These are phyloP conservation scores for Mus spretus DNA, from an alignment of 2,797 vertebrate genomes.

Conservation along the genomic window DNA sequence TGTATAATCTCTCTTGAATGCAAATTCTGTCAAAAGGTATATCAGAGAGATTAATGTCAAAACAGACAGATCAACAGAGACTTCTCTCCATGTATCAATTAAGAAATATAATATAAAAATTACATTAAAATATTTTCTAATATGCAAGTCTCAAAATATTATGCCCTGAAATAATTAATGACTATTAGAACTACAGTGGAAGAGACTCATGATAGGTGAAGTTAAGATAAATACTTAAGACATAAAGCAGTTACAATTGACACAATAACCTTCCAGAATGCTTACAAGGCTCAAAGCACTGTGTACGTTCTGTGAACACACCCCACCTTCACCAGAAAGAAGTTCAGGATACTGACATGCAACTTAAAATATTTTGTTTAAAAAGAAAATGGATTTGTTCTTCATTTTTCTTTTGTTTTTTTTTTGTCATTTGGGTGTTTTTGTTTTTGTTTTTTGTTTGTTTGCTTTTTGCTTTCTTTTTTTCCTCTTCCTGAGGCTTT, in stretches of 20 bases:
- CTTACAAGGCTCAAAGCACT: background rate
- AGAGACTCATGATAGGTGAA: background rate
- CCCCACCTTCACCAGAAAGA: background rate
- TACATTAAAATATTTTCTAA: background rate
- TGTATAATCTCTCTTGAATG: background rate
- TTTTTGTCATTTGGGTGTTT: too few species aligned
- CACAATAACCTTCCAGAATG: background rate
- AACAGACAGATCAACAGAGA: too few species aligned
- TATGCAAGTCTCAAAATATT: too few species aligned
- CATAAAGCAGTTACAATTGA: background rate
- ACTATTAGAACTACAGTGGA: background rate
- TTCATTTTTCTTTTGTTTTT: too few species aligned
- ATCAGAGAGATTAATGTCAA: background rate
- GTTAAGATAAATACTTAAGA: background rate
- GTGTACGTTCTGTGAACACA: background rate
- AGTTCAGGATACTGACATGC: background rate
- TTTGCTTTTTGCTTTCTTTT: too few species aligned
- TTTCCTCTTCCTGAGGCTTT: background rate
- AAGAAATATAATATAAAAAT: background rate
- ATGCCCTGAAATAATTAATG: background rate
- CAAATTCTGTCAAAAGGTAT: background rate
- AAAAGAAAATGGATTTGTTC: background rate
- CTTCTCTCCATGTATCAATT: background rate
- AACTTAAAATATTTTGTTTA: background rate
- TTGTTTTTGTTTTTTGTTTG: background rate